Percentiles rank a stretch among this genome's conserved stretches.
phyloP scores from a whole-genome alignment of 2,888 invertebrate genomes.

The Pseudanteris insignis region DNA sequence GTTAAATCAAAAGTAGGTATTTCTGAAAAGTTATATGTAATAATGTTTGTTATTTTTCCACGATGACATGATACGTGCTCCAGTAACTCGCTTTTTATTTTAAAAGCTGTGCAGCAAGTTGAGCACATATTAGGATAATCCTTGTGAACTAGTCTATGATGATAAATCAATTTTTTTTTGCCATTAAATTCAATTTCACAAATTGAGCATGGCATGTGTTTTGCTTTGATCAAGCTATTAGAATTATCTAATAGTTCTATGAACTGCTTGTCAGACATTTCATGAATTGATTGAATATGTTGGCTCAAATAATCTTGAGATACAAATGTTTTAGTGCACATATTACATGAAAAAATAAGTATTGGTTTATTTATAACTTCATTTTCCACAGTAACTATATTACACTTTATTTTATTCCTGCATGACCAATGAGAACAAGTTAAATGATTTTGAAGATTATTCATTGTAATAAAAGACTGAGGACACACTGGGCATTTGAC shows the following conservation, averaged over 20 bases:
- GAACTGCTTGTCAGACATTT: background rate
- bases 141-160: no score
- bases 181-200: no score
- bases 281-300: background rate
- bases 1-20: no score
- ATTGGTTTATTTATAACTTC: background rate
- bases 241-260: slow-evolving; percentile 3
- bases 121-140: no score
- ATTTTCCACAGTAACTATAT: background rate
- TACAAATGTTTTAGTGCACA: slow-evolving; percentile 4
- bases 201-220: no score
- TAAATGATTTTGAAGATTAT: background rate
- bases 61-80: no score
- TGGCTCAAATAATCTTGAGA: background rate
- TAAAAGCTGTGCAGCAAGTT: no score
- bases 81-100: no score
- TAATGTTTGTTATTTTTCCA: no score
- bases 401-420: background rate
- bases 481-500: slow-evolving; percentile 11
- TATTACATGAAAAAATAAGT: background rate
- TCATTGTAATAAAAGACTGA: background rate
- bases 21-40: no score
- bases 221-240: background rate
- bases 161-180: no score
- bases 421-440: background rate